Evolutionary conservation across 2,888 invertebrate genomes (phyloP).

Genomic region (Stenodema calcarata): DNA sequence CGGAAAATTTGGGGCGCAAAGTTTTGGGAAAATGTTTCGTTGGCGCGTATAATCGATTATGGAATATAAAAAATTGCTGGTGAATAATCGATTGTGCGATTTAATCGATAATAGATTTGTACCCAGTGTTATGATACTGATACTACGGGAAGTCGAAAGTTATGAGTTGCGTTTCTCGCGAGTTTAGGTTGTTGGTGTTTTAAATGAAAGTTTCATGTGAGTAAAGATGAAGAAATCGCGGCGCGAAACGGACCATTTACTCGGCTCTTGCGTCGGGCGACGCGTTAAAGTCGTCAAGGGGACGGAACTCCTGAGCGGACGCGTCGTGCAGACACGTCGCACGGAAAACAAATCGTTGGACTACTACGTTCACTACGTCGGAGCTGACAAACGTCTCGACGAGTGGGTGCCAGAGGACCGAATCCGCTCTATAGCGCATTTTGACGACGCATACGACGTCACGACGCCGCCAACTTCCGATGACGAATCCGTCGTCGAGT

Average conservation of each 20-base stretch:
- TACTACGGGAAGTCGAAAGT: background rate
- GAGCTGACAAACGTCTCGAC: conserved; percentile 91
- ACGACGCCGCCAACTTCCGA: background rate
- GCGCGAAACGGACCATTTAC: background rate
- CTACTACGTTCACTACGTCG: conserved; percentile 97
- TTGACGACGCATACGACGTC: background rate
- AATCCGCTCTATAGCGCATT: conserved; percentile 33
- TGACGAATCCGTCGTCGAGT: background rate
- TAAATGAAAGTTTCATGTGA: background rate
- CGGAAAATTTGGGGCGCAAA: too few species aligned
- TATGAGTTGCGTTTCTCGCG: background rate
- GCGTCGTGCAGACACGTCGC: background rate
- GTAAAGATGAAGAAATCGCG: background rate
- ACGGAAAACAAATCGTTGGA: conserved; percentile 64
- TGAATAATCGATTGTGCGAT: too few species aligned
- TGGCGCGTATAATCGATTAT: too few species aligned
- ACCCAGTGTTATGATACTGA: too few species aligned
- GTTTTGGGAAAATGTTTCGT: too few species aligned
- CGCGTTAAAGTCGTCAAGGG: background rate
- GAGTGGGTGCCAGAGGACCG: conserved; percentile 82
- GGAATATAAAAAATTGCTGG: too few species aligned
- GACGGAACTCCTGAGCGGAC: background rate
- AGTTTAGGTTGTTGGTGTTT: background rate
- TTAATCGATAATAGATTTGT: too few species aligned
- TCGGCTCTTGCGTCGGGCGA: background rate